Evolutionary conservation across 2,797 vertebrate genomes (phyloP), one percentile per base, ranked within the genome.

Genomic region (Sebastes nivosus): DNA sequence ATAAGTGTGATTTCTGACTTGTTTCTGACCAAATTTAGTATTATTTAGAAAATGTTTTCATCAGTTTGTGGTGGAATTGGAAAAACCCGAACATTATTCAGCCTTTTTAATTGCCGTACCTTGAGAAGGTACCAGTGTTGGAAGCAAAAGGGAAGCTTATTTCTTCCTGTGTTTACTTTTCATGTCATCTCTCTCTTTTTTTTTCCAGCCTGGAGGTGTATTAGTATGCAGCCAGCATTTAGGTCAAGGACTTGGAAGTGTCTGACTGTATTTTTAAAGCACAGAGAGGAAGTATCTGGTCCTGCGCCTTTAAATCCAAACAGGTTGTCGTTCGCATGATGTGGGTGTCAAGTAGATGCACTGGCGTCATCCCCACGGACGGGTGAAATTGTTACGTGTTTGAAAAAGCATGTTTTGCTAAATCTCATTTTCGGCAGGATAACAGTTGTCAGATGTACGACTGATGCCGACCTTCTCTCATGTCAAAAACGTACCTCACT

Each of bases 191-290:
- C 13, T 10, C 38, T 13, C 32, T 46, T 72, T 20, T 24, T 13
- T n/a, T 4, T 5, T 4, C 72, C 77, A 46, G 71, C 38, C 34
- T 36, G 59, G 8, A 61, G 65, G 52, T 57, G 60, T 63, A 42
- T 89, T 82, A 77, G 83, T 83, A 90, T 85, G 79, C 88, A 84
- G 84, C 67, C 73, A 55, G 81, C 69, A 81, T 90, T 84, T 67
- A 68, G 89, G 92, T 87, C 86, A 81, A 89, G 79, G 83, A 79
- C 89, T 79, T 67, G 77, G 81, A 87, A 52, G 79, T 76, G 82
- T 75, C 72, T 61, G 79, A 46, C 71, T 78, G 69, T 54, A 27
- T 50, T 50, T 88, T 80, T 36, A 65, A 87, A 85, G 75, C 81
- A 68, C 78, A 74, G 59, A 82, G 78, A 68, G 64, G 68, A 75